Percentiles rank a stretch among this genome's conserved stretches.
These are phyloP conservation scores for Mesopsocus fuscifrons DNA, from an alignment of 2,888 invertebrate species.

Conservation along the genomic window DNA sequence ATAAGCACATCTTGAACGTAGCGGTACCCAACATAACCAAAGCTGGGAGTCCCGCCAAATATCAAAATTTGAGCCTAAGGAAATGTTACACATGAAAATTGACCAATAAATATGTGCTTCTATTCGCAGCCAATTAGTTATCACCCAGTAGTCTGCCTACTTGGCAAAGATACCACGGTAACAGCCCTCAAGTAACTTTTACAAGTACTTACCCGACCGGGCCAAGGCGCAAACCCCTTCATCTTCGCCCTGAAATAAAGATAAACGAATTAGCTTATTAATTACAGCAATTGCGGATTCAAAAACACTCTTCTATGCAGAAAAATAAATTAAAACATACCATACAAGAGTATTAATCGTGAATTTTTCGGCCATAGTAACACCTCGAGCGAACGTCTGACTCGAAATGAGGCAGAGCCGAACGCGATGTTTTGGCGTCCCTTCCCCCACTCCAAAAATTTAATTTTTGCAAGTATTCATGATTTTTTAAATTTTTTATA, in stretches of 20 bases:
- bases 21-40: conserved; percentile 4
- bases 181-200: background rate
- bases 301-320: too few species aligned
- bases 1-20: background rate
- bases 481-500: too few species aligned
- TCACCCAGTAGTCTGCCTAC: background rate
- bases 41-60: background rate
- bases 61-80: background rate
- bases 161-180: background rate
- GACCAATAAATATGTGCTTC: too few species aligned
- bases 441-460: too few species aligned
- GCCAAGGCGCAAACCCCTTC: conserved; percentile 95
- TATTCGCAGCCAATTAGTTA: too few species aligned
- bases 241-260: conserved; percentile 79
- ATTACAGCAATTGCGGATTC: too few species aligned
- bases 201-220: conserved; percentile 68
- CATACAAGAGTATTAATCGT: conserved; percentile 49
- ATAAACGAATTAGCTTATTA: conserved; percentile 20
- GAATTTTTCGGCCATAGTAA: conserved; percentile 33
- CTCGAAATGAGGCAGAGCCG: background rate
- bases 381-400: conserved; percentile 9
- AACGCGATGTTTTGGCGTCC: background rate
- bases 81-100: too few species aligned
- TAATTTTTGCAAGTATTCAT: too few species aligned
- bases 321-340: conserved; percentile 28